Conservation (phyloP, 2,888 invertebrate genomes). For the Lycophotia porphyrea region DNA sequence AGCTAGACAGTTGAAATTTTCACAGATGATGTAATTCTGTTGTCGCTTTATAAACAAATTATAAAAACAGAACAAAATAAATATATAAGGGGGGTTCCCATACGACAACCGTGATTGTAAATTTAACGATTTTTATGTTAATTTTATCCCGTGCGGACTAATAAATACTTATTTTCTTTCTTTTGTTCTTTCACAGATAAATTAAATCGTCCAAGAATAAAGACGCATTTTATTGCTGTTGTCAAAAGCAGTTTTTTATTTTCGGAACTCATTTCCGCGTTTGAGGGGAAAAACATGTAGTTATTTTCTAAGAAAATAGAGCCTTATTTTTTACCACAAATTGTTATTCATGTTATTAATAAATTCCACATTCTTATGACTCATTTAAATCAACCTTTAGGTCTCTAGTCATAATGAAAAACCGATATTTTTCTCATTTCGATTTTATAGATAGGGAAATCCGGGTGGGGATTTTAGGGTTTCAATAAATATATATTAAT, state of each 20-base stretch:
- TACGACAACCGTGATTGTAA: no score
- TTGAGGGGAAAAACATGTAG: not conserved
- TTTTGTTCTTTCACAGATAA: not conserved
- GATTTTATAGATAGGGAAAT: not conserved
- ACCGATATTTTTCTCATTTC: not conserved
- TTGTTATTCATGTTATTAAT: conserved; percentile 1
- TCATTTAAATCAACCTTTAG: conserved; percentile 2
- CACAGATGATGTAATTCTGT: no score
- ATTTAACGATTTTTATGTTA: no score
- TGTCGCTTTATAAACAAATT: no score
- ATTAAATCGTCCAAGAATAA: not conserved
- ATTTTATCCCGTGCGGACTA: no score
- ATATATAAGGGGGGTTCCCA: no score
- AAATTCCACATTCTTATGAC: conserved; percentile 10
- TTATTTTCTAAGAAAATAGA: not conserved
- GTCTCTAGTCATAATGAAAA: not conserved
- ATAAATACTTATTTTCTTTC: no score
- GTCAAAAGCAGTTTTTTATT: conserved; percentile 5
- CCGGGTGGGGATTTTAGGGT: not conserved
- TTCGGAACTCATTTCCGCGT: not conserved
- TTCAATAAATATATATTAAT: not conserved
- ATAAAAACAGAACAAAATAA: no score
- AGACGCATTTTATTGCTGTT: not conserved
- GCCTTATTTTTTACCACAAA: not conserved
- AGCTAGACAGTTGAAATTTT: no score